phyloP scores from a whole-genome alignment of 2,888 invertebrate genomes.

The Venusia cambrica region DNA sequence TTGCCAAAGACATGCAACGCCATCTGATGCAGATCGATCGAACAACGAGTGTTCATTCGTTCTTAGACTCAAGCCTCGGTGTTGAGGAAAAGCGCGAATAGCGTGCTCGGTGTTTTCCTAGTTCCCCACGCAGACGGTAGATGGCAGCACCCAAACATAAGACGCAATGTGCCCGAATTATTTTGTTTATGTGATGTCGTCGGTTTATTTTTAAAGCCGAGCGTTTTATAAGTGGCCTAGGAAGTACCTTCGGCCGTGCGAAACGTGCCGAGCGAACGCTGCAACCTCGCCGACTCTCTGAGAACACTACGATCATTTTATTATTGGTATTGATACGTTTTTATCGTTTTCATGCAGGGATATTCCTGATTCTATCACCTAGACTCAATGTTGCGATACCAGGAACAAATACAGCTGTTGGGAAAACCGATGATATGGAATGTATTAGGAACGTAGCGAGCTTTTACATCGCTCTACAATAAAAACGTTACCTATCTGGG shows the following conservation, averaged over 20 bases:
- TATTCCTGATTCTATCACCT: constrained; percentile 36
- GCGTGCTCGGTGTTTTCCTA: constrained; percentile 46
- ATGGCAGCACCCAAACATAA: constrained; percentile 46
- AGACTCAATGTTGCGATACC: constrained; percentile 28
- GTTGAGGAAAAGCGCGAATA: constrained; percentile 31
- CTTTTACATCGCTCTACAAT: constrained; percentile 19
- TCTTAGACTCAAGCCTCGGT: constrained; percentile 26
- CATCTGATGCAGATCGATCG: constrained; percentile 36
- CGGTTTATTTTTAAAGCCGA: constrained; percentile 71
- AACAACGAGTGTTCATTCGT: constrained; percentile 22
- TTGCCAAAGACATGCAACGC: constrained; percentile 26
- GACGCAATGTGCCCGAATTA: constrained; percentile 31
- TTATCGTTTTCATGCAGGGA: constrained; percentile 41
- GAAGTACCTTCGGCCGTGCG: constrained; percentile 56
- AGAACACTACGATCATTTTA: constrained; percentile 39
- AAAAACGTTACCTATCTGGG: no score
- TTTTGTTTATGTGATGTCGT: constrained; percentile 59
- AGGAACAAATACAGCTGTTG: constrained; percentile 20
- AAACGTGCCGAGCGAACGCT: constrained; percentile 41
- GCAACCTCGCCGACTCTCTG: constrained; percentile 48
- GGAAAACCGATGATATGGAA: constrained; percentile 9
- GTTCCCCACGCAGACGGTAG: constrained; percentile 41
- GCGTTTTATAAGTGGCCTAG: constrained; percentile 73
- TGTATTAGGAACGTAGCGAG: constrained; percentile 18
- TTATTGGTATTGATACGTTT: constrained; percentile 42